Evolutionary conservation across 2,113 vertebrate genomes (phyloP).

Genomic region (Nibea albiflora): DNA sequence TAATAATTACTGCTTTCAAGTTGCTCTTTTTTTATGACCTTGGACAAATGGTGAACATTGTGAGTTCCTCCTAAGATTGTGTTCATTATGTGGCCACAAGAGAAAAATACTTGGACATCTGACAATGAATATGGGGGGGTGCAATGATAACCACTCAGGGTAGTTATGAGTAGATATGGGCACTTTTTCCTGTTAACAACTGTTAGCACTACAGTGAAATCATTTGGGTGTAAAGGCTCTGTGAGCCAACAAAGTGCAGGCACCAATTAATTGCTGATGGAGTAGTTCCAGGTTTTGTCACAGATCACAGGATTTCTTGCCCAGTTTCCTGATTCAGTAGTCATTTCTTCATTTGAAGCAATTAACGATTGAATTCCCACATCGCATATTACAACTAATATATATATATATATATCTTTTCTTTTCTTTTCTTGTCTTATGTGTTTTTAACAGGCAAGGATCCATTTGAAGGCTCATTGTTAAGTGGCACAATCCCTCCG

Average conservation of each 20-base stretch:
- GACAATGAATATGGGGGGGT: slow-evolving; percentile 42
- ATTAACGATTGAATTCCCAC: slow-evolving; percentile 39
- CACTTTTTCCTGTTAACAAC: slow-evolving; percentile 40
- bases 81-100: slow-evolving; percentile 2
- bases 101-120: slow-evolving; percentile 46
- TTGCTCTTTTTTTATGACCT: neutral
- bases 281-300: slow-evolving; percentile 47
- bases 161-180: slow-evolving; percentile 8
- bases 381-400: neutral
- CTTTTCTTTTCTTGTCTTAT: neutral
- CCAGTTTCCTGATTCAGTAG: slow-evolving; percentile 24
- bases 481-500: neutral
- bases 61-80: slow-evolving; percentile 3
- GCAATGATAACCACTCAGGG: slow-evolving; percentile 7
- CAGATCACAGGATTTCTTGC: slow-evolving; percentile 41
- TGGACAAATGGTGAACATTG: neutral
- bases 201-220: slow-evolving; percentile 39
- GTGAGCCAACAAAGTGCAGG: slow-evolving; percentile 53
- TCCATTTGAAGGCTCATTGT: neutral
- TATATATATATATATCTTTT: too few species aligned
- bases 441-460: neutral
- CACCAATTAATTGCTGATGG: slow-evolving; percentile 54
- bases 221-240: slow-evolving; percentile 42
- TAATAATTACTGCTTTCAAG: neutral
- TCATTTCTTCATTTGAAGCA: slow-evolving; percentile 23